Base-by-base conservation (phyloP, 37 sponge, comb jelly and placozoan genomes). In the Eunapius fragilis region DNA sequence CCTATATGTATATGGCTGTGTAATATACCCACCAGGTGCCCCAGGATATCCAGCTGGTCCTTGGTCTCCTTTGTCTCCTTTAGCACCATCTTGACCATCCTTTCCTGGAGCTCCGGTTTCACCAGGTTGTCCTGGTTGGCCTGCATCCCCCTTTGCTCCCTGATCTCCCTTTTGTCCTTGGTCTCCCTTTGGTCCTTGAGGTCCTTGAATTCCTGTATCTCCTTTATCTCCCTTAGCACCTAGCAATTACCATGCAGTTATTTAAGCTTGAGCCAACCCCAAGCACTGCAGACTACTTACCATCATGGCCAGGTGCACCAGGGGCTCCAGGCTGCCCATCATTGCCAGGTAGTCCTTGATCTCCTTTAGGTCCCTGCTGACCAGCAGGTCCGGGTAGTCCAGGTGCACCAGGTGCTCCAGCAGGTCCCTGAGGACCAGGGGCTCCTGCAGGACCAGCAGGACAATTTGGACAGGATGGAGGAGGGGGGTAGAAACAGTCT, bases 381-480 rank as follows among this genome's bases (percentile, higher is more conserved):
- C 82, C 83, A 88, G 82, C 76, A 25, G 77, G 70, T 25, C 71
- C 78, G 14, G 58, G 58, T 11, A 58, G 58, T 58, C 58, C 58
- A 58, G 58, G 58, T 58, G 58, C 58, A 58, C 58, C 58, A n/a
- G 14, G 67, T 67, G 28, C 31, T 77, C 45, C 28, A 72, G 37
- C 7, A 74, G 28, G 3, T 69, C 33, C 49, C 37, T 80, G 26
- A 72, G 87, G 84, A 72, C 87, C 91, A 36, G 91, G 91, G 58
- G 76, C 30, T 77, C 94, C 94, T n/a, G 83, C 82, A 11, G 80
- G 72, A 32, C 94, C 94, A 71, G 90, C 72, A 80, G 76, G 72
- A 23, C 94, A 90, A 32, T 68, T 41, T 41, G 90, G 76, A 5
- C 94, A 90, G 2, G 72, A 36, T 14, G 71, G 71, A 0, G 90